These are phyloP conservation scores for Drosophila pruinosa DNA, from an alignment of 1,140 invertebrate species.

Conservation along the genomic window DNA sequence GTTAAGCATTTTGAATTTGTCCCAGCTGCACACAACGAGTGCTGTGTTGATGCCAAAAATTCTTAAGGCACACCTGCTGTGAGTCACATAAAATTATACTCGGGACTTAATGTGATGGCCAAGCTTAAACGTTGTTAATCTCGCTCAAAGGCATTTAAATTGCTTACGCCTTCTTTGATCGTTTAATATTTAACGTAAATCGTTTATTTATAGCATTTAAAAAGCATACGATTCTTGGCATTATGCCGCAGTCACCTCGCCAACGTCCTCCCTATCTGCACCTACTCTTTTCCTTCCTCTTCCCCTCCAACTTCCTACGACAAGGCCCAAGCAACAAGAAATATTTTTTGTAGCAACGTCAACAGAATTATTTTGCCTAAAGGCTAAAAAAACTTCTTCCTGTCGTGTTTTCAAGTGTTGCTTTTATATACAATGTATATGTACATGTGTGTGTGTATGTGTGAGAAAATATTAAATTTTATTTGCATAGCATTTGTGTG, in stretches of 20 bases:
- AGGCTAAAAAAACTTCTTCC: constrained; percentile 19
- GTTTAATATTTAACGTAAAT: constrained; percentile 43
- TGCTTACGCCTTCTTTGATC: constrained; percentile 30
- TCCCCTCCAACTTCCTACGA: not conserved
- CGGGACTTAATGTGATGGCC: not conserved
- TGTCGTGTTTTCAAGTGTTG: constrained; percentile 19
- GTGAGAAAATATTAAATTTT: constrained; percentile 41
- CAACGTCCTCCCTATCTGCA: not conserved
- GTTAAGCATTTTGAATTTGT: not conserved
- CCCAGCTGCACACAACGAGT: not conserved
- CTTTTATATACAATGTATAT: not conserved
- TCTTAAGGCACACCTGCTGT: not conserved
- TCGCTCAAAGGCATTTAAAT: constrained; percentile 23
- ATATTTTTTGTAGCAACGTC: constrained; percentile 11
- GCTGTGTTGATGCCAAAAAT: too few species aligned
- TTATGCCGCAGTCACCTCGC: not conserved
- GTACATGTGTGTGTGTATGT: not conserved
- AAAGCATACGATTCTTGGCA: constrained; percentile 15
- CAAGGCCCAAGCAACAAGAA: not conserved
- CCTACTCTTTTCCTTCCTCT: not conserved
- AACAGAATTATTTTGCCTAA: constrained; percentile 11
- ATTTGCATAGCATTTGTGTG: constrained; percentile 33
- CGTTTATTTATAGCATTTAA: constrained; percentile 44
- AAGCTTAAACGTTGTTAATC: constrained; percentile 23
- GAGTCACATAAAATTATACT: constrained; percentile 1